Evolutionary conservation across 2,797 vertebrate genomes (phyloP).

Genomic region (Eremophila alpestris): DNA sequence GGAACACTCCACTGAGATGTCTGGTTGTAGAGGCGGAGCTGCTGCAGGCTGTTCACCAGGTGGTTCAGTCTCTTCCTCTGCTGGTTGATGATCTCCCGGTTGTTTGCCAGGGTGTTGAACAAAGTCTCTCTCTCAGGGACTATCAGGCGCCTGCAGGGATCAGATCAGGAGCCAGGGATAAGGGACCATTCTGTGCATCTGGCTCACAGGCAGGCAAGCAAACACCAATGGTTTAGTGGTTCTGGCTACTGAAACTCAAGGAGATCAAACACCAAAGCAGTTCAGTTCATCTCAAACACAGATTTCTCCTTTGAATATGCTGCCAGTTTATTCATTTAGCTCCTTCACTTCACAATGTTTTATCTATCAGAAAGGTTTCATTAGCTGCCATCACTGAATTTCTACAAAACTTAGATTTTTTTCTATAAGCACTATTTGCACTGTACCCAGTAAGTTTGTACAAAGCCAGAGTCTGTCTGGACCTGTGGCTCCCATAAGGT

Average conservation of each 20-base stretch:
- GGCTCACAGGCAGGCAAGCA: not conserved
- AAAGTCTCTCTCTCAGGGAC: slow-evolving; percentile 91
- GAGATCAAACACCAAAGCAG: not conserved
- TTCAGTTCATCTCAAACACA: not conserved
- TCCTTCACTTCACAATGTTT: not conserved
- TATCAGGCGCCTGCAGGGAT: slow-evolving; percentile 82
- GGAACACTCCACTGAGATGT: slow-evolving; percentile 75
- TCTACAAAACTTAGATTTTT: not conserved
- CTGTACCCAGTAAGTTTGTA: not conserved
- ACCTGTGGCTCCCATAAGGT: not conserved
- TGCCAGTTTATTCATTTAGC: not conserved
- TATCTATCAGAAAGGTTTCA: not conserved
- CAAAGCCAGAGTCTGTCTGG: not conserved
- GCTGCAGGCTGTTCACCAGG: slow-evolving; percentile 84
- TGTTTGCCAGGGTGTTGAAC: slow-evolving; percentile 91
- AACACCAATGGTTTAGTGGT: not conserved
- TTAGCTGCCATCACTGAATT: not conserved
- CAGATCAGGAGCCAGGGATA: not conserved
- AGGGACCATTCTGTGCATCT: not conserved
- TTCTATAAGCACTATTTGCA: not conserved
- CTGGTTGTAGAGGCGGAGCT: slow-evolving; percentile 89
- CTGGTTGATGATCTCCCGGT: slow-evolving; percentile 93
- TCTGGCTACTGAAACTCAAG: not conserved
- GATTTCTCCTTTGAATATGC: not conserved
- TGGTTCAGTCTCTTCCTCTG: slow-evolving; percentile 89